Evolutionary conservation across 2,888 invertebrate genomes (phyloP).

Genomic region (Entomobrya multifasciata): DNA sequence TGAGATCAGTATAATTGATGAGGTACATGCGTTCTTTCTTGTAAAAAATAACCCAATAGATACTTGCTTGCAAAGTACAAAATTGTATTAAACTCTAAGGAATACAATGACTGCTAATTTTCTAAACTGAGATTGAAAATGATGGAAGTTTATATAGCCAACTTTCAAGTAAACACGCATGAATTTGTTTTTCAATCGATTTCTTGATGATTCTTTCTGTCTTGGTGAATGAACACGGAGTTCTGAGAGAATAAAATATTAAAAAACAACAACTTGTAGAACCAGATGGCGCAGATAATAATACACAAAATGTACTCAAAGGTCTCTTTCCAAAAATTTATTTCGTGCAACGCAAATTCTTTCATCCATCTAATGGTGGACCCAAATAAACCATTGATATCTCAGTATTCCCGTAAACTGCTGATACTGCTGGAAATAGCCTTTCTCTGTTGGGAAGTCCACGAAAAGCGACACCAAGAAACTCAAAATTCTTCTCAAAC

Average conservation of each 20-base stretch:
- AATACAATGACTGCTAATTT: conserved; percentile 2
- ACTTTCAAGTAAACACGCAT: not conserved
- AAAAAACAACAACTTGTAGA: conserved; percentile 6
- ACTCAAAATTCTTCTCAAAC: conserved; percentile 98
- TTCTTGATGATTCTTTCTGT: not conserved
- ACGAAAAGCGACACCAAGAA: conserved; percentile 98
- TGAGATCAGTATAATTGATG: conserved; percentile 35
- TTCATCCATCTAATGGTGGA: conserved; percentile 94
- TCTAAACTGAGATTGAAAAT: not conserved
- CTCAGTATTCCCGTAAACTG: conserved; percentile 99
- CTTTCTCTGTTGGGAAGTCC: conserved; percentile 86
- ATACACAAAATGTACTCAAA: no score
- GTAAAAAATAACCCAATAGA: conserved; percentile 5
- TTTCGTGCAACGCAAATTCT: not conserved
- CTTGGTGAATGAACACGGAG: conserved; percentile 6
- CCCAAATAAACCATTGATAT: conserved; percentile 99
- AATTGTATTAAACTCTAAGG: not conserved
- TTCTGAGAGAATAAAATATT: not conserved
- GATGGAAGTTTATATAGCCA: conserved; percentile 14
- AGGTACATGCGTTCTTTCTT: conserved; percentile 49
- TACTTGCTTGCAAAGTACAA: not conserved
- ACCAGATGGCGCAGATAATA: not conserved
- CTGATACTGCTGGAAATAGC: conserved; percentile 97
- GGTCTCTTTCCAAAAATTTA: not conserved
- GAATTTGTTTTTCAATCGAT: not conserved